Conservation (phyloP, 1,140 invertebrate genomes). For the Ceratina australensis region DNA sequence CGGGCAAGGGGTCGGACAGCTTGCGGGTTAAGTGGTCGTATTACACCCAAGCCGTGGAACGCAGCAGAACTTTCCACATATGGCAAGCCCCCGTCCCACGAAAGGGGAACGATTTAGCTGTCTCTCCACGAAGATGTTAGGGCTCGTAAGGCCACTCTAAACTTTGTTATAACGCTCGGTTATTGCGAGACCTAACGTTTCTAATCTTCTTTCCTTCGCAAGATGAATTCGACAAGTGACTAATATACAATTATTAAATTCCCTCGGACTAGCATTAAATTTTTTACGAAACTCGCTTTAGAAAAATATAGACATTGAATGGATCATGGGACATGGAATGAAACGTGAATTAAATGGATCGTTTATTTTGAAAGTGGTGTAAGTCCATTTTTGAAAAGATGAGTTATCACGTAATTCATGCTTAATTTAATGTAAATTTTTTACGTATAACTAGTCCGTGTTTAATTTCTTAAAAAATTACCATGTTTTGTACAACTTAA, state of each 20-base stretch:
- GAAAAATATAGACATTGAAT: too few species aligned
- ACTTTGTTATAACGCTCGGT: constrained; percentile 4
- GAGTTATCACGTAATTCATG: too few species aligned
- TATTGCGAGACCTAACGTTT: not conserved
- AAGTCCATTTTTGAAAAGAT: too few species aligned
- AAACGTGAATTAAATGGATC: too few species aligned
- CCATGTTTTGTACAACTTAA: too few species aligned
- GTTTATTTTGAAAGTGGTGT: too few species aligned
- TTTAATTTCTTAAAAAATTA: too few species aligned
- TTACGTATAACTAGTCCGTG: too few species aligned
- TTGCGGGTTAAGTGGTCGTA: constrained; percentile 42
- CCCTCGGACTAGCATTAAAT: not conserved
- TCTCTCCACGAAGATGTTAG: constrained; percentile 16
- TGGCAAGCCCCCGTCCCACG: too few species aligned
- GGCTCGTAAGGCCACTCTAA: not conserved
- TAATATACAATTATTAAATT: not conserved
- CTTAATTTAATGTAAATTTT: too few species aligned
- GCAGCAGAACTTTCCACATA: constrained; percentile 50
- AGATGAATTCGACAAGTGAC: not conserved
- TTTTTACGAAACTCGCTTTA: too few species aligned
- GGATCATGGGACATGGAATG: too few species aligned
- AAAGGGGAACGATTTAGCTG: constrained; percentile 30
- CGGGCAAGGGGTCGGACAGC: constrained; percentile 4
- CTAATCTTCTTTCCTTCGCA: constrained; percentile 14
- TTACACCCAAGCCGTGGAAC: constrained; percentile 31